These are phyloP conservation scores for Zaprionus ghesquierei DNA, from an alignment of 1,140 invertebrate genomes.

Conservation along the genomic window DNA sequence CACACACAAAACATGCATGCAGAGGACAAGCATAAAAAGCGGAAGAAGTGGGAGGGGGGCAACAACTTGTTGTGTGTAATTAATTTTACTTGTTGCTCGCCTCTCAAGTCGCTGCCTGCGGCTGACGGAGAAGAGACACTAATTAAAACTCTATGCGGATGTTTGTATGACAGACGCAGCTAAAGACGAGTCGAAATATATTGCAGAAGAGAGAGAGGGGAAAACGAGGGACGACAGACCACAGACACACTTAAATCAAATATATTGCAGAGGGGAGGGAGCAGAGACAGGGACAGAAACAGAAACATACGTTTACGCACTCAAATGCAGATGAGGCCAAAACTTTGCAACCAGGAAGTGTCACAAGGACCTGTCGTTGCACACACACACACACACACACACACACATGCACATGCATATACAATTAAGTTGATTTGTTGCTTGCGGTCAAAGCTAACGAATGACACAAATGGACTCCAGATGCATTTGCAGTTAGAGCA, in stretches of 20 bases:
- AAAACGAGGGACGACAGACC: neutral
- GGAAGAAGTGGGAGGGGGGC: neutral
- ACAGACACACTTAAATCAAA: constrained; percentile 26
- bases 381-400: constrained; percentile 29
- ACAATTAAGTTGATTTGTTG: constrained; percentile 75
- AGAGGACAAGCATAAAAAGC: neutral
- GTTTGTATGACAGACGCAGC: constrained; percentile 36
- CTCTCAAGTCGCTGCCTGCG: constrained; percentile 36
- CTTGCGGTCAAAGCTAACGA: constrained; percentile 70
- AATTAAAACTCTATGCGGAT: constrained; percentile 71
- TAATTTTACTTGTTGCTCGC: constrained; percentile 68
- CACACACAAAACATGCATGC: neutral
- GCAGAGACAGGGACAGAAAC: neutral
- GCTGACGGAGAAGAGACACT: constrained; percentile 62
- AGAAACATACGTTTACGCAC: neutral
- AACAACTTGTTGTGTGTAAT: constrained; percentile 59
- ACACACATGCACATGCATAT: constrained; percentile 21
- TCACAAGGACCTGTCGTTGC: constrained; percentile 60
- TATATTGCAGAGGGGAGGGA: neutral
- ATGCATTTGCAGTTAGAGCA: constrained; percentile 29
- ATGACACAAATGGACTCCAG: constrained; percentile 37
- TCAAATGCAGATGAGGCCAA: constrained; percentile 55
- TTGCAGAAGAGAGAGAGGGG: constrained; percentile 14
- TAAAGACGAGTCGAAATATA: constrained; percentile 27
- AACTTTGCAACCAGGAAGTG: constrained; percentile 57